A percentile compares a stretch with the other conserved stretches of the same genome.
Evolutionary conservation across 2,113 vertebrate genomes (phyloP).

Genomic region (Pterophyllum scalare): DNA sequence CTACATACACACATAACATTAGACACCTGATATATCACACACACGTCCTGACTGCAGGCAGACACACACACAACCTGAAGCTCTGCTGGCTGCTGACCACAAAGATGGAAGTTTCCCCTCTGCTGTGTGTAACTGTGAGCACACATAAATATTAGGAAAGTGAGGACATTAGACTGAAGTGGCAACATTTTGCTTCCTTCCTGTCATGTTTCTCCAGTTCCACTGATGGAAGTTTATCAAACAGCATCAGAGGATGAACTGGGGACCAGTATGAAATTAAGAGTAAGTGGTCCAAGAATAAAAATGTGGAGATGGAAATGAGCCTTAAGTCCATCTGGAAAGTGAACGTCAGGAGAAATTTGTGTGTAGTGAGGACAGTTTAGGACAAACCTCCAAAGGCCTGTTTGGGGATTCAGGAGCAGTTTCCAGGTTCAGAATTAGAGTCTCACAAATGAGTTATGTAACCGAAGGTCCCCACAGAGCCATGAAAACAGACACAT

Average conservation of each 20-base stretch:
- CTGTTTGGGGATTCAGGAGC: not conserved
- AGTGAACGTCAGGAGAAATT: not conserved
- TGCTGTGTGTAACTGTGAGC: not conserved
- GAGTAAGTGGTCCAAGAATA: no score
- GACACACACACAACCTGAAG: not conserved
- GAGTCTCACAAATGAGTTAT: not conserved
- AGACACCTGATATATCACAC: not conserved
- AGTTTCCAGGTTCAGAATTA: not conserved
- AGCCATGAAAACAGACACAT: not conserved
- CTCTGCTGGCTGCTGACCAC: not conserved
- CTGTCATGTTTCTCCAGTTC: no score
- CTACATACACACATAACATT: not conserved
- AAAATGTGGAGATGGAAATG: no score
- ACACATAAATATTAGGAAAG: not conserved
- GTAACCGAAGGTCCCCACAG: not conserved
- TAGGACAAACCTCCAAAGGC: not conserved
- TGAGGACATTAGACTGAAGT: not conserved
- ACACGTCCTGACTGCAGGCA: constrained; percentile 83
- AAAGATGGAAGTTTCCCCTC: not conserved
- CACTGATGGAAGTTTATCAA: no score
- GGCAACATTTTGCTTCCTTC: no score
- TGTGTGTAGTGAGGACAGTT: not conserved
- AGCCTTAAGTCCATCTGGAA: not conserved
- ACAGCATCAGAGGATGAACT: no score
- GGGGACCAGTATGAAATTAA: no score